Conservation (phyloP, 2,888 invertebrate genomes). For the Doris montereyensis region DNA sequence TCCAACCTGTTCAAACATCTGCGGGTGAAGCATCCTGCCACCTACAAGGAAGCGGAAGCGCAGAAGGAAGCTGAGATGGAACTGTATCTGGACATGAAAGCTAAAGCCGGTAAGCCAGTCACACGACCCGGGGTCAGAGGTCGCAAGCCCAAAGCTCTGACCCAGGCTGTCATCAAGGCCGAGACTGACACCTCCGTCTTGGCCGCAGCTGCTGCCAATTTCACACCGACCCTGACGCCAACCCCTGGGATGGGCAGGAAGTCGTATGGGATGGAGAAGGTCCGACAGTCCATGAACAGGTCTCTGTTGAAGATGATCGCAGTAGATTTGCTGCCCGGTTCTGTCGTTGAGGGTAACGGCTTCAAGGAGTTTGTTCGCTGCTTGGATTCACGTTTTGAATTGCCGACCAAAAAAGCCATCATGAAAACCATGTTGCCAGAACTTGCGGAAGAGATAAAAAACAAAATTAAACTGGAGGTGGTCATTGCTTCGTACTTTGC, state of each 20-base stretch:
- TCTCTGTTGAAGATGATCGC: conserved; percentile 34
- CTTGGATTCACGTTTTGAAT: conserved; percentile 28
- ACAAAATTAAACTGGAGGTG: conserved; percentile 33
- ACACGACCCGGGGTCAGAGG: conserved; percentile 31
- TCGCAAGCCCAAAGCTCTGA: neutral
- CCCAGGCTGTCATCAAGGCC: neutral
- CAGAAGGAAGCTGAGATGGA: conserved; percentile 38
- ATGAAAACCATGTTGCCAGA: conserved; percentile 27
- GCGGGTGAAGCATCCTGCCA: conserved; percentile 34
- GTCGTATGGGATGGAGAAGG: conserved; percentile 11
- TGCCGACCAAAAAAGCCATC: conserved; percentile 31
- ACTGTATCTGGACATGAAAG: conserved; percentile 35
- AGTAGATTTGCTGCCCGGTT: conserved; percentile 28
- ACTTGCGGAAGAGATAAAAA: conserved; percentile 32
- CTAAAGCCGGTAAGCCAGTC: conserved; percentile 31
- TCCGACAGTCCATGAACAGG: conserved; percentile 20
- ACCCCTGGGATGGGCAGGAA: neutral
- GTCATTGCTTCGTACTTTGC: conserved; percentile 35
- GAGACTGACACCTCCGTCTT: neutral
- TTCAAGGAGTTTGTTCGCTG: conserved; percentile 32
- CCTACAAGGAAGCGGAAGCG: conserved; percentile 36
- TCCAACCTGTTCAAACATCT: conserved; percentile 41
- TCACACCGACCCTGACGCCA: neutral
- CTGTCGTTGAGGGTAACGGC: conserved; percentile 31
- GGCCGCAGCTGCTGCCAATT: neutral